Evolutionary conservation across 2,113 vertebrate species (phyloP).

Genomic region (Carettochelys insculpta): DNA sequence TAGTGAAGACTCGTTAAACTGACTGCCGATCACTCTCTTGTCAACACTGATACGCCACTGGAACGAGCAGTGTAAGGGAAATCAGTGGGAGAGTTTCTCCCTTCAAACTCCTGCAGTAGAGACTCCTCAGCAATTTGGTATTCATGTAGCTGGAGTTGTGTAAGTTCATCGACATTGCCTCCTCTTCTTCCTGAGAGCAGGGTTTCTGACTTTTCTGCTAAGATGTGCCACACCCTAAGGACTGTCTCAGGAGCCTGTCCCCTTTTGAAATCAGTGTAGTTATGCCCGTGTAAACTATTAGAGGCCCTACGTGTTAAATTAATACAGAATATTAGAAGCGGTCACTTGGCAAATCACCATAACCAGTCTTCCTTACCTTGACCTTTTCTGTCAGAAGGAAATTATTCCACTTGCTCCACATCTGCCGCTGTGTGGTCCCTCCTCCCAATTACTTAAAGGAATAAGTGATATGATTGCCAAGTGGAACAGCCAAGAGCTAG

Average conservation of each 20-base stretch:
- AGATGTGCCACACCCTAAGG: neutral
- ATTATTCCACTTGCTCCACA: fast-evolving
- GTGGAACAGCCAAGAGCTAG: neutral
- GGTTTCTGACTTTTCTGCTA: neutral
- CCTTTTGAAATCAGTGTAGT: neutral
- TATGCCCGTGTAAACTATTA: neutral
- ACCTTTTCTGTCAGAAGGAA: neutral
- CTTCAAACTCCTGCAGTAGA: too few relatives aligned
- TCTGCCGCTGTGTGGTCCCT: neutral
- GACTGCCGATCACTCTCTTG: too few relatives aligned
- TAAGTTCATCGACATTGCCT: too few relatives aligned
- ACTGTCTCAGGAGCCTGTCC: neutral
- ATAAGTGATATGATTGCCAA: neutral
- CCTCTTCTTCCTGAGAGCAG: fast-evolving
- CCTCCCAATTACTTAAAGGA: neutral
- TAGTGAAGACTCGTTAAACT: too few relatives aligned
- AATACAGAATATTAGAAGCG: neutral
- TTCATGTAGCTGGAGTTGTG: too few relatives aligned
- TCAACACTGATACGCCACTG: too few relatives aligned
- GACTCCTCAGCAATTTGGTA: too few relatives aligned
- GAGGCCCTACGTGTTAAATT: neutral
- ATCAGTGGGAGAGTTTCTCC: too few relatives aligned
- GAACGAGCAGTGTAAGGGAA: too few relatives aligned
- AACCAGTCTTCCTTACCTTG: neutral
- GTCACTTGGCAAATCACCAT: neutral